Conservation (phyloP, 2,113 vertebrate species). For the Campylomormyrus numenius region DNA sequence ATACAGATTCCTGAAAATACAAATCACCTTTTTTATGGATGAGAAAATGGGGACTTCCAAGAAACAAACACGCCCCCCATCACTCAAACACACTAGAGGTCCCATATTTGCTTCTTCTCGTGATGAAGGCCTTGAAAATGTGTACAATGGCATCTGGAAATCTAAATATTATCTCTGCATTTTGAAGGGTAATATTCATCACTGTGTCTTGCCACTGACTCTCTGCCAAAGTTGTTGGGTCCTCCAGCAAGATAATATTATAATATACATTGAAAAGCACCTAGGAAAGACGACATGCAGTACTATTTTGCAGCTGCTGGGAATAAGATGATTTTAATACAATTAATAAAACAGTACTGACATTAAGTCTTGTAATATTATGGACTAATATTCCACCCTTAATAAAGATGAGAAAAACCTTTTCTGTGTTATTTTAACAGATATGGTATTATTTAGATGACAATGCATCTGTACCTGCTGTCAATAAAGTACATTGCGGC, state of each 20-base stretch:
- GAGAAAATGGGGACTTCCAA: not conserved
- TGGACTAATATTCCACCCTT: not conserved
- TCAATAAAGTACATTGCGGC: not conserved
- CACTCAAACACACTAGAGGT: not conserved
- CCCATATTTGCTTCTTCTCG: not conserved
- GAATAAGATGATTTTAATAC: not conserved
- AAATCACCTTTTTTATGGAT: not conserved
- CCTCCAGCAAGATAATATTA: not conserved
- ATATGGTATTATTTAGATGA: not conserved
- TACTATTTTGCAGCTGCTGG: not conserved
- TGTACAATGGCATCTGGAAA: not conserved
- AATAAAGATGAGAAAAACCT: not conserved
- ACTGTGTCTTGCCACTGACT: not conserved
- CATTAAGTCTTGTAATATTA: not conserved
- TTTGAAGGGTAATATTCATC: not conserved
- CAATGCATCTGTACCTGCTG: not conserved
- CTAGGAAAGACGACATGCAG: not conserved
- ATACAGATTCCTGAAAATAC: not conserved
- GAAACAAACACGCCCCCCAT: not conserved
- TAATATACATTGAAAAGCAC: not conserved
- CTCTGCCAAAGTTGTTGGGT: not conserved
- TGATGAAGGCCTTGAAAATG: not conserved
- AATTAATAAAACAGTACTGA: not conserved
- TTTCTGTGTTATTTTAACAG: not conserved
- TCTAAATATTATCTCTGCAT: not conserved